These are phyloP conservation scores for Malacoraja senta DNA, from an alignment of 2,797 vertebrate genomes.

Conservation along the genomic window DNA sequence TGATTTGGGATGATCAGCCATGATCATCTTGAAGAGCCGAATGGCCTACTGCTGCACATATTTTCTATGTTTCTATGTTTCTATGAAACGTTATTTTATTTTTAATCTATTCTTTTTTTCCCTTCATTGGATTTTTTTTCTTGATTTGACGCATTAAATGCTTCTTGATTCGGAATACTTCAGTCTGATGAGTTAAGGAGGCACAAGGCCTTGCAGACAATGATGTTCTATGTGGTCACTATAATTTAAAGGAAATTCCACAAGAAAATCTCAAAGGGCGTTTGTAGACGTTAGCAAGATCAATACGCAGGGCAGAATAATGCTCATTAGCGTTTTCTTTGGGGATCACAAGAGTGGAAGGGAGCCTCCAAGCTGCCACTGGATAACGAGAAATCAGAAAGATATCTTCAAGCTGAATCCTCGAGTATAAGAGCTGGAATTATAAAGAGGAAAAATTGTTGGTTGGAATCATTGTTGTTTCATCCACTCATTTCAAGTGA, in stretches of 20 bases:
- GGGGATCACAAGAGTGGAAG: neutral
- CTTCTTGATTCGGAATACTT: neutral
- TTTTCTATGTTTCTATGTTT: too few species aligned
- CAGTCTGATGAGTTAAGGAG: neutral
- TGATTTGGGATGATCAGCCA: too few species aligned
- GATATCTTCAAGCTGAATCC: neutral
- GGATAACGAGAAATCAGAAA: neutral
- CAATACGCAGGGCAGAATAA: neutral
- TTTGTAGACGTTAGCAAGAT: neutral
- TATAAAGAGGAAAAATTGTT: neutral
- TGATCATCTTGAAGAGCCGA: too few species aligned
- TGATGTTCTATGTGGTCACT: neutral
- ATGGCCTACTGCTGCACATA: too few species aligned
- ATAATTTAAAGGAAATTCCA: neutral
- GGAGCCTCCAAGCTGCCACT: neutral
- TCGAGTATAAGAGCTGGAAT: neutral
- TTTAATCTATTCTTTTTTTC: neutral
- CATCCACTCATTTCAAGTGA: too few species aligned
- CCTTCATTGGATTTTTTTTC: neutral
- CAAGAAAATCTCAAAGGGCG: neutral
- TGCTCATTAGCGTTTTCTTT: neutral
- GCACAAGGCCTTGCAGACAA: neutral
- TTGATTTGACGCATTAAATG: neutral
- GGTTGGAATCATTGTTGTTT: neutral
- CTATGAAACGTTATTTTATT: neutral